Base-by-base conservation (phyloP, 2,113 vertebrate genomes). In the Ophthalmolycus amberensis region DNA sequence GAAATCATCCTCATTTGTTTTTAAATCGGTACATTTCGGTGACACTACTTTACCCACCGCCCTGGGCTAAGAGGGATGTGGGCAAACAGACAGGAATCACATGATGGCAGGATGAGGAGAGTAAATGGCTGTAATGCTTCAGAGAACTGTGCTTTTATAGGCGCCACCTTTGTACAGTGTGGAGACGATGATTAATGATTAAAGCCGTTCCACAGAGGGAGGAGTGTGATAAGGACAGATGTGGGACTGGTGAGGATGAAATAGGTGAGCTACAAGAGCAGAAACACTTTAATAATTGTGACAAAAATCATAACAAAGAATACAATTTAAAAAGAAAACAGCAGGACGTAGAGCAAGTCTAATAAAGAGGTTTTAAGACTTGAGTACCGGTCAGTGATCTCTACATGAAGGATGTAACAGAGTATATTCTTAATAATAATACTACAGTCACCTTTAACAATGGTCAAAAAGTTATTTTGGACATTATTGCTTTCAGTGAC, bases 1-100 rank as follows among this genome's bases (percentile, higher is more conserved):
- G 40, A 46, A 64, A 69, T 65, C 71, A 15, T 38, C 48, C 22
- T 0, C 5, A 32, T 12, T 48, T 18, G 52, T 2, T 50, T n/a
- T 44, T 40, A 56, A 77, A 70, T 70, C 77, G 22, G 20, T 18
- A 22, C 48, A 14, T 38, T 62, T 67, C 29, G 46, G 34, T 66
- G 66, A 54, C 68, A 66, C 42, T 4, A 73, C 10, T 6, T 48
- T 59, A 37, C 40, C 50, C 15, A 0, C n/a, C 40, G 29, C 27
- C 32, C 27, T 4, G 9, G 5, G 18, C 32, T 52, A 9, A 50
- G n/a, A 32, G 63, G n/a, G 29, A 4, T 58, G 20, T 12, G 10
- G 42, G 20, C 27, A 60, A n/a, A 48, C 14, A 59, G 27, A 60
- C 9, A 7, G 27, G 11, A 48, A 12, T 27, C 75, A 34, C 50